These are phyloP conservation scores for Stigmatopora argus DNA, from an alignment of 2,113 vertebrate species.

Conservation along the genomic window DNA sequence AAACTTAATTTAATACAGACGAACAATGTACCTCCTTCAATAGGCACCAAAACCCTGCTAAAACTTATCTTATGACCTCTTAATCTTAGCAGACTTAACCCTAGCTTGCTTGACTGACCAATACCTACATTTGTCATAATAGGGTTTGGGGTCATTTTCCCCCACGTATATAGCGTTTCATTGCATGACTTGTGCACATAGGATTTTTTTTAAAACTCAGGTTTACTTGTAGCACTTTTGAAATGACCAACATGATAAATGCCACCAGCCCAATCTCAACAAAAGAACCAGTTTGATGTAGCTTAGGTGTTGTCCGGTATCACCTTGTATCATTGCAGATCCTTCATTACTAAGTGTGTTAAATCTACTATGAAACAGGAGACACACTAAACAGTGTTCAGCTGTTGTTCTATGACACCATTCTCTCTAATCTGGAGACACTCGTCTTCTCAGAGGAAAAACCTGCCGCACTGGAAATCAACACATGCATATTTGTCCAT, in stretches of 20 bases:
- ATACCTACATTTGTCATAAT: too few relatives aligned
- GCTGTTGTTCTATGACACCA: slow-evolving; percentile 52
- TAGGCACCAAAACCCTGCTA: neutral
- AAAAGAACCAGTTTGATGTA: slow-evolving; percentile 8
- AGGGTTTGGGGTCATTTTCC: too few relatives aligned
- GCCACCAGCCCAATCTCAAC: neutral
- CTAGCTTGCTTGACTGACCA: neutral
- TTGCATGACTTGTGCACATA: too few relatives aligned
- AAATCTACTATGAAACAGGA: slow-evolving; percentile 64
- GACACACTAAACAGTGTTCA: slow-evolving; percentile 49
- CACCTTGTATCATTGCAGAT: slow-evolving; percentile 21
- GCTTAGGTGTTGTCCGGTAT: slow-evolving; percentile 15
- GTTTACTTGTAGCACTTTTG: neutral
- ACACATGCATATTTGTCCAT: slow-evolving; percentile 2
- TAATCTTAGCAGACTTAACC: neutral
- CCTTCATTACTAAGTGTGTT: slow-evolving; percentile 57
- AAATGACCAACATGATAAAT: neutral
- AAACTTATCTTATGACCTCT: neutral
- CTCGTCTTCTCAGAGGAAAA: slow-evolving; percentile 29
- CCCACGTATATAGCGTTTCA: neutral
- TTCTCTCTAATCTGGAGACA: slow-evolving; percentile 29
- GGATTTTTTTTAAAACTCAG: neutral
- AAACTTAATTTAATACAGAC: too few relatives aligned
- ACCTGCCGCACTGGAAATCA: neutral
- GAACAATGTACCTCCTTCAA: neutral